Evolutionary conservation across 2,797 vertebrate genomes (phyloP).

Genomic region (Silurus aristotelis): DNA sequence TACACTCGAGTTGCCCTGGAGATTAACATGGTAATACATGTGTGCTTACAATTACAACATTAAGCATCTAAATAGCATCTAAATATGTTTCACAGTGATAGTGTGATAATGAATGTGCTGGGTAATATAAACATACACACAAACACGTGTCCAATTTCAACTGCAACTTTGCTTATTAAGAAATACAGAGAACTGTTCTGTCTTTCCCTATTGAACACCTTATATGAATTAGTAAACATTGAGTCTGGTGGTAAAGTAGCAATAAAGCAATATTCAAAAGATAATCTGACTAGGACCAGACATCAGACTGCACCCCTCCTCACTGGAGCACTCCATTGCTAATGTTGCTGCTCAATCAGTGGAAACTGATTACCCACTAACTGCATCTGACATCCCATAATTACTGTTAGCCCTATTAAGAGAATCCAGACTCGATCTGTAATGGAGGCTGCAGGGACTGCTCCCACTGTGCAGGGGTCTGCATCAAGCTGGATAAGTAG

Average conservation of each 20-base stretch:
- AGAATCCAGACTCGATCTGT: constrained; percentile 53
- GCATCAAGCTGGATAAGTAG: constrained; percentile 47
- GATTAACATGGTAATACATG: constrained; percentile 37
- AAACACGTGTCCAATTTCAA: not conserved
- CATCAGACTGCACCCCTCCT: constrained; percentile 27
- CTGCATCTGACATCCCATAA: constrained; percentile 71
- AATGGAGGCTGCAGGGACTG: constrained; percentile 54
- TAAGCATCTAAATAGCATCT: constrained; percentile 33
- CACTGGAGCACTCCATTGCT: constrained; percentile 40
- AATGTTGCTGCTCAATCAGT: constrained; percentile 73
- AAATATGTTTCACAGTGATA: constrained; percentile 10
- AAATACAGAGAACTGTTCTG: not conserved
- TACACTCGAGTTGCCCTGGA: constrained; percentile 21
- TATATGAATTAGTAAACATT: not conserved
- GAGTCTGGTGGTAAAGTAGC: not conserved
- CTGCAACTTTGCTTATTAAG: not conserved
- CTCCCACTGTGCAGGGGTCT: constrained; percentile 47
- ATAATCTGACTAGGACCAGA: constrained; percentile 9
- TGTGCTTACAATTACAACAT: constrained; percentile 32
- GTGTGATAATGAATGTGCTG: constrained; percentile 9
- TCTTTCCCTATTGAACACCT: not conserved
- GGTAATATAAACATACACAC: not conserved
- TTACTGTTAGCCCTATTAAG: constrained; percentile 75
- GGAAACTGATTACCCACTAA: constrained; percentile 74
- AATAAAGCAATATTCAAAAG: constrained; percentile 9